Evolutionary conservation across 2,888 invertebrate species (phyloP).

Genomic region (Mythimna albipuncta): DNA sequence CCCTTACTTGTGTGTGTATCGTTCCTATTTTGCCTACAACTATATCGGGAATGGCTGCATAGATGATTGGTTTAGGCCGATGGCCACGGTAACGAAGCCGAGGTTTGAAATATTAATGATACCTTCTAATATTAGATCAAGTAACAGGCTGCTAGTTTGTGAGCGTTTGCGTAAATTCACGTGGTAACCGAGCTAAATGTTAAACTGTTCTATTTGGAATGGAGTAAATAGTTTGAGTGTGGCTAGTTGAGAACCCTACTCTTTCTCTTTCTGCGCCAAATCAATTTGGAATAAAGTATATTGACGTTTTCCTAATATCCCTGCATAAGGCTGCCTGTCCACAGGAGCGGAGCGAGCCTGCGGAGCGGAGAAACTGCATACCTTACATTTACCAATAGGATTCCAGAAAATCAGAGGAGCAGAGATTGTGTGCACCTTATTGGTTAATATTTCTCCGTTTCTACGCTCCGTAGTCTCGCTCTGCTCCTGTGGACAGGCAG

Average conservation of each 20-base stretch:
- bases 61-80: constrained; percentile 17
- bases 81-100: constrained; percentile 29
- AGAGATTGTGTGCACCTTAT: too few relatives aligned
- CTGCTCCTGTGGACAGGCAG: too few relatives aligned
- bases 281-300: too few relatives aligned
- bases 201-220: background rate
- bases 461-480: too few relatives aligned
- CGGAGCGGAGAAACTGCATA: too few relatives aligned
- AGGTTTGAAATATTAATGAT: constrained; percentile 48
- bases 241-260: background rate
- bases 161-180: constrained; percentile 17
- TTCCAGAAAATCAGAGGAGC: too few relatives aligned
- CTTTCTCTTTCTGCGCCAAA: too few relatives aligned
- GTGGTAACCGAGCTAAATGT: constrained; percentile 3
- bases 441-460: too few relatives aligned
- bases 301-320: too few relatives aligned
- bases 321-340: too few relatives aligned
- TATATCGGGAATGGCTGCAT: constrained; percentile 15
- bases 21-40: constrained; percentile 2
- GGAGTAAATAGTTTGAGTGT: background rate
- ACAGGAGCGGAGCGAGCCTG: too few relatives aligned
- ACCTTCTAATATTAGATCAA: constrained; percentile 53
- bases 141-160: constrained; percentile 27
- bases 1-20: constrained; percentile 23
- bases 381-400: too few relatives aligned